Evolutionary conservation across 2,888 invertebrate genomes (phyloP).

Genomic region (Lampropteryx suffumata): DNA sequence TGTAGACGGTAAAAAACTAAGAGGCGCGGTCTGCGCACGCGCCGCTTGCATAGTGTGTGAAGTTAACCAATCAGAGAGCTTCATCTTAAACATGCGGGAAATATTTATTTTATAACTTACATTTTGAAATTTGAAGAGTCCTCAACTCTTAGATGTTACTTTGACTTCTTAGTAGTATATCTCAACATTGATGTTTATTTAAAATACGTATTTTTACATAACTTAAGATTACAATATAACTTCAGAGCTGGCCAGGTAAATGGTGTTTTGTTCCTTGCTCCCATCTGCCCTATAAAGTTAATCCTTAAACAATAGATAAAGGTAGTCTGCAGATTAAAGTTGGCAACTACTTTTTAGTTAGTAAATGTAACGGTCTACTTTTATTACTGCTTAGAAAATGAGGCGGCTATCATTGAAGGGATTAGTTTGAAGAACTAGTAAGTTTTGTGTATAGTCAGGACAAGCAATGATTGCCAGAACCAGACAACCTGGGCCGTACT

Average conservation of each 20-base stretch:
- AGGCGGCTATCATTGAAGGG: constrained; percentile 25
- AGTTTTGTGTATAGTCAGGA: not conserved
- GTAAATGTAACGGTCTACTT: constrained; percentile 15
- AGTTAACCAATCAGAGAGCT: not conserved
- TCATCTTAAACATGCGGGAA: not conserved
- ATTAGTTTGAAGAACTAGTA: constrained; percentile 10
- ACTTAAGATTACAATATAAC: not conserved
- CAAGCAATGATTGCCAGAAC: too few relatives aligned
- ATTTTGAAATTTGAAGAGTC: too few relatives aligned
- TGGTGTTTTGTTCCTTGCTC: not conserved
- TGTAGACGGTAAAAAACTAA: not conserved
- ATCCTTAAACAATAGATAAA: constrained; percentile 25
- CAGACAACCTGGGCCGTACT: too few relatives aligned
- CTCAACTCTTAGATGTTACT: too few relatives aligned
- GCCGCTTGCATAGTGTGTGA: not conserved
- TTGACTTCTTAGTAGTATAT: too few relatives aligned
- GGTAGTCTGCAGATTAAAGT: constrained; percentile 17
- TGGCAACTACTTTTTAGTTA: constrained; percentile 13
- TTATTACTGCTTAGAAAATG: constrained; percentile 23
- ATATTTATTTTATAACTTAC: too few relatives aligned
- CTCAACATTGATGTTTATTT: too few relatives aligned
- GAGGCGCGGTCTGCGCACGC: constrained; percentile 10
- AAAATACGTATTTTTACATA: not conserved
- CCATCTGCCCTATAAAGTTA: constrained; percentile 22
- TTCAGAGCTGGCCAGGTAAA: constrained; percentile 9